Evolutionary conservation across 2,888 invertebrate species (phyloP).

Genomic region (Timema podura): DNA sequence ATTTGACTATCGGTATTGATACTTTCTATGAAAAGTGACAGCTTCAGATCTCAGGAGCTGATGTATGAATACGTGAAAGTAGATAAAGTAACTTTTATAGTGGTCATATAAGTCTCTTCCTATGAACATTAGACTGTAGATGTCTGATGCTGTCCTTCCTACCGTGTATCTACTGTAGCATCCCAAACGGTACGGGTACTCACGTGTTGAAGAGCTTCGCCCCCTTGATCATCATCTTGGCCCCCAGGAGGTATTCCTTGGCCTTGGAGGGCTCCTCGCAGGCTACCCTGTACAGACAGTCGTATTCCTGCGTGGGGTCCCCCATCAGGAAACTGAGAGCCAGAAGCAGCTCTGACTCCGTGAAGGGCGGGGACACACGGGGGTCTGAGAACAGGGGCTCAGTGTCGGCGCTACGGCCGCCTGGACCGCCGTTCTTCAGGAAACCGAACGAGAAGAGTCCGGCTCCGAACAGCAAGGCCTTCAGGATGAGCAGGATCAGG

Average conservation of each 20-base stretch:
- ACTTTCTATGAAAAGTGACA: too few relatives aligned
- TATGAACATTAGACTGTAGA: too few relatives aligned
- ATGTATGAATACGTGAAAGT: too few relatives aligned
- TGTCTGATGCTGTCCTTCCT: background rate
- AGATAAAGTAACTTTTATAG: too few relatives aligned
- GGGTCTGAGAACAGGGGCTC: slow-evolving; percentile 39
- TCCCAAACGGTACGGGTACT: slow-evolving; percentile 36
- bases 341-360: slow-evolving; percentile 67
- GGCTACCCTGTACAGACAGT: slow-evolving; percentile 70
- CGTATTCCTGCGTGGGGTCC: slow-evolving; percentile 55
- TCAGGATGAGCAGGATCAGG: slow-evolving; percentile 71
- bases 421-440: slow-evolving; percentile 31
- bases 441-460: slow-evolving; percentile 52
- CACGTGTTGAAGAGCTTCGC: slow-evolving; percentile 65
- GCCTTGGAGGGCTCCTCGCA: slow-evolving; percentile 71
- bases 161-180: background rate
- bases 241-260: slow-evolving; percentile 69
- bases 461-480: slow-evolving; percentile 76
- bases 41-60: too few relatives aligned
- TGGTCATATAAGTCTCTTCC: too few relatives aligned
- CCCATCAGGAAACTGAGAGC: slow-evolving; percentile 67
- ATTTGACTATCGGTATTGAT: too few relatives aligned
- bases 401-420: slow-evolving; percentile 56
- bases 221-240: slow-evolving; percentile 69
- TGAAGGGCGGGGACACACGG: slow-evolving; percentile 41